A percentile compares a stretch with the other conserved stretches of the same genome.
Conservation (phyloP, 2,113 vertebrate species). For the Anoura caudifer region DNA sequence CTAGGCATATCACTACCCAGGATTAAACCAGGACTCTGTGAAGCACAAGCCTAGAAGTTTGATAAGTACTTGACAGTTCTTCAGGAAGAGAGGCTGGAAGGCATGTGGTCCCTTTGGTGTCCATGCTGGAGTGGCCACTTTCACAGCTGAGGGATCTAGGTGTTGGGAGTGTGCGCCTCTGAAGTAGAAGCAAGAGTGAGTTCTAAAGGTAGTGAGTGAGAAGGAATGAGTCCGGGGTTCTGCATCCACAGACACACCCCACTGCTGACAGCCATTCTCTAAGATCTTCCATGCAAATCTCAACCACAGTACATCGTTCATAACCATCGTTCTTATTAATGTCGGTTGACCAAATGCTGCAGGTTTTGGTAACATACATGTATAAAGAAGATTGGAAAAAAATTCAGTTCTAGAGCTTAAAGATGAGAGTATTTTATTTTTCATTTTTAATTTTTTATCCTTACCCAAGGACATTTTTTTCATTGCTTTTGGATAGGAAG, state of each 20-base stretch:
- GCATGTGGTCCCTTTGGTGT: background rate
- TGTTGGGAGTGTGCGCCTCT: background rate
- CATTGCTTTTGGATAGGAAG: no score
- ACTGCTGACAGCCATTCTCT: background rate
- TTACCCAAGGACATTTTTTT: no score
- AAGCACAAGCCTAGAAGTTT: background rate
- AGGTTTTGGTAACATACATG: background rate
- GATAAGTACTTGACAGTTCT: background rate
- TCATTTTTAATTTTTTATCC: no score
- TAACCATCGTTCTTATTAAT: background rate
- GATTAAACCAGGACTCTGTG: background rate
- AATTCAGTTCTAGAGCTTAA: background rate
- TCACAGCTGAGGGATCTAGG: background rate
- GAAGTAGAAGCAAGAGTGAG: background rate
- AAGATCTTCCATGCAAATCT: background rate
- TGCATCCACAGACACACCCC: background rate
- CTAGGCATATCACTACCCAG: background rate
- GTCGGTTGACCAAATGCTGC: background rate
- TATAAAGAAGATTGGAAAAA: background rate
- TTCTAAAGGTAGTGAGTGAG: background rate
- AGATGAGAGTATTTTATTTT: background rate
- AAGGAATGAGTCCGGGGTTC: background rate
- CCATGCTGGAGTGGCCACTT: background rate
- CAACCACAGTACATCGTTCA: background rate
- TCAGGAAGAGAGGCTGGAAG: background rate